Evolutionary conservation across 1,140 invertebrate genomes (phyloP).

Genomic region (Cryptotermes secundus): DNA sequence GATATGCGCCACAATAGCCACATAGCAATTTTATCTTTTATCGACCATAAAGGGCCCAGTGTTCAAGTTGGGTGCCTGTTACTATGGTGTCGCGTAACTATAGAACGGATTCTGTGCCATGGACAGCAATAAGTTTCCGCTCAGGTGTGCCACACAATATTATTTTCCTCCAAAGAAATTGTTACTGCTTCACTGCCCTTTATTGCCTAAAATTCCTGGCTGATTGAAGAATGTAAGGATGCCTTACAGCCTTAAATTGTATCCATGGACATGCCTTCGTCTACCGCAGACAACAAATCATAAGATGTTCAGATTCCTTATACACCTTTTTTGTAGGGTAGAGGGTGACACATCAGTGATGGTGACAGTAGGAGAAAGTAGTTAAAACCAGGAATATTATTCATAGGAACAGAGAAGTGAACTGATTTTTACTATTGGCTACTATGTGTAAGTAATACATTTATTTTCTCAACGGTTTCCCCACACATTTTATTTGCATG

Average conservation of each 20-base stretch:
- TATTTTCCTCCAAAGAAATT: neutral
- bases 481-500: too few relatives aligned
- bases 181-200: neutral
- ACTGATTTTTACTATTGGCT: too few relatives aligned
- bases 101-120: neutral
- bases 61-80: neutral
- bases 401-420: too few relatives aligned
- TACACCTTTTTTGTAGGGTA: neutral
- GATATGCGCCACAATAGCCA: too few relatives aligned
- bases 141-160: constrained; percentile 2
- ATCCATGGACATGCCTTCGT: neutral
- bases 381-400: too few relatives aligned
- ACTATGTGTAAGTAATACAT: too few relatives aligned
- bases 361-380: too few relatives aligned
- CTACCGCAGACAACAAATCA: neutral
- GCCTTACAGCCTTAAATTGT: neutral
- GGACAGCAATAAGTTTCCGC: neutral
- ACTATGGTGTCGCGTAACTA: neutral
- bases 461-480: too few relatives aligned
- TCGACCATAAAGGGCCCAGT: neutral
- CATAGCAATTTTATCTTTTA: too few relatives aligned
- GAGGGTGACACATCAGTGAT: too few relatives aligned
- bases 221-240: neutral
- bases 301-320: neutral
- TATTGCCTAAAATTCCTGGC: constrained; percentile 1